These are phyloP conservation scores for Dreissena polymorpha DNA, from an alignment of 1,140 invertebrate genomes.

Conservation along the genomic window DNA sequence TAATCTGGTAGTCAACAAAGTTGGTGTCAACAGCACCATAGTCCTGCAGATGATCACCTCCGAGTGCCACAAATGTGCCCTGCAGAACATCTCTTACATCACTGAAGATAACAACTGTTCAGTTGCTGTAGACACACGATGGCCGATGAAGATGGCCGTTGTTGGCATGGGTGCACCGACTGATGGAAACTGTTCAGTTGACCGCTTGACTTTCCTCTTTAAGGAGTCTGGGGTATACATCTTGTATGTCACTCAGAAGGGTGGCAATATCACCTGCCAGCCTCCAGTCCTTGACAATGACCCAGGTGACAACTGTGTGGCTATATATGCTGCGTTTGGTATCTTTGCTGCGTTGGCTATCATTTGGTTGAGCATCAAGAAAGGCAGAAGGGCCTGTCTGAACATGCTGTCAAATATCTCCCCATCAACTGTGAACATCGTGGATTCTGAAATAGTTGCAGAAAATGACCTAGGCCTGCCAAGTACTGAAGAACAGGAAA, in stretches of 20 bases:
- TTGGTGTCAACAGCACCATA: constrained; percentile 30
- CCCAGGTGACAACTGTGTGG: constrained; percentile 61
- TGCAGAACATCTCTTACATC: constrained; percentile 42
- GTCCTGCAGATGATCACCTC: constrained; percentile 34
- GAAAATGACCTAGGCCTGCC: constrained; percentile 67
- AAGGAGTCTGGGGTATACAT: constrained; percentile 60
- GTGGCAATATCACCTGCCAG: constrained; percentile 21
- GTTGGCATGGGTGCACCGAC: neutral
- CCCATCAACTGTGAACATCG: constrained; percentile 18
- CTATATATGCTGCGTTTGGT: constrained; percentile 66
- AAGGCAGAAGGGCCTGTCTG: constrained; percentile 39
- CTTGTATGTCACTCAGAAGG: constrained; percentile 53
- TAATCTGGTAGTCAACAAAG: constrained; percentile 23
- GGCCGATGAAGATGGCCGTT: constrained; percentile 59
- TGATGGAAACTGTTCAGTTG: constrained; percentile 26
- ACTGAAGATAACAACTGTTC: constrained; percentile 39
- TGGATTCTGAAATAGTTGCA: constrained; percentile 25
- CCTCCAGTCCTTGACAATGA: constrained; percentile 40
- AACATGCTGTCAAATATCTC: constrained; percentile 15
- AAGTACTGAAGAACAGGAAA: constrained; percentile 52
- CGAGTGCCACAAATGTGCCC: constrained; percentile 36
- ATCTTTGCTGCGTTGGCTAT: constrained; percentile 56
- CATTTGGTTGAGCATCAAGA: constrained; percentile 61
- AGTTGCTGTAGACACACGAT: constrained; percentile 59
- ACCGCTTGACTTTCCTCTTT: constrained; percentile 35